Base-by-base conservation (phyloP, 2,113 vertebrate species). In the Eolophus roseicapilla region DNA sequence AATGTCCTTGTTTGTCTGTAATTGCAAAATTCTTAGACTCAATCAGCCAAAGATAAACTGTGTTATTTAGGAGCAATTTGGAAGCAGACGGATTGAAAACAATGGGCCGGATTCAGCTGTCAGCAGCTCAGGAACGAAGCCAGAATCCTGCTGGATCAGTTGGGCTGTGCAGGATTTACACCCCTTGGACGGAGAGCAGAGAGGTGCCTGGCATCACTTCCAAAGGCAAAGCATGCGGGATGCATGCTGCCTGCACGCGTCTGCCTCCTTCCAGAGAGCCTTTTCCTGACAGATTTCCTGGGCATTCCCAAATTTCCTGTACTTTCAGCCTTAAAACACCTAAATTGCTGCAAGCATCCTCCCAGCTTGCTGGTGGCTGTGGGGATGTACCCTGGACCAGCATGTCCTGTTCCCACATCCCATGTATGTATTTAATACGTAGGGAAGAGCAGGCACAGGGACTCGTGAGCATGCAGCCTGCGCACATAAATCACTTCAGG, bases 21-120 rank as follows among this genome's bases (percentile, higher is more conserved):
- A 97, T 97, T 97, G 94, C 96, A 62, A 94, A 96, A 97, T 96
- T 92, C 94, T 31, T 25, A 69, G 95, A 9, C 95, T 96, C 96
- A 97, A 95, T 97, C 96, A 97, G 95, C 93, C 93, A 27, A 17
- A 94, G 96, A 95, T 96, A 97, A 97, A 97, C 94, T 91, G 92
- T 53, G 90, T 94, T 94, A 96, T 97, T 96, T 94, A 86, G 96
- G 75, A 92, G 93, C 92, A 95, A 97, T 97, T 97, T 90, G 95
- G 9, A 94, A 86, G 96, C 96, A 94, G 94, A 96, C 94, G 21
- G 92, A 87, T 86, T 70, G 95, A 77, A 95, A 96, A 97, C 95
- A 96, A 94, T 44, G 92, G 91, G 91, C 64, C 37, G 6, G 83
- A 88, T 94, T 67, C 11, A 47, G 85, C 86, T 67, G 10, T 5